phyloP scores from a whole-genome alignment of 2,113 vertebrate genomes.

The Melanostigma gelatinosum region DNA sequence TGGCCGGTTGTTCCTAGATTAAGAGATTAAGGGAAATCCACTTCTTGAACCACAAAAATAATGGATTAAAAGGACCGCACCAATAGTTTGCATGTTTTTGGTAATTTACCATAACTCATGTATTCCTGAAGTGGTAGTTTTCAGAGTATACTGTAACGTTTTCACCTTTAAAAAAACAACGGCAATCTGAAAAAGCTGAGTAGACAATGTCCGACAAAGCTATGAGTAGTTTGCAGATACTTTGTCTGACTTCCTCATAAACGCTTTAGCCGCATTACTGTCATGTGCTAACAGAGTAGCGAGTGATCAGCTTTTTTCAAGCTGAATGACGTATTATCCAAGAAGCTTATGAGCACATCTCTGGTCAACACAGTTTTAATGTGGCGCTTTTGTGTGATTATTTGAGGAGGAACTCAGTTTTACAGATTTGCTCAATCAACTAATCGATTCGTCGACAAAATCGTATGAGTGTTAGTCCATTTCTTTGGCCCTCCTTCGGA shows the following conservation, averaged over 20 bases:
- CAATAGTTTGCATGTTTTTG: neutral
- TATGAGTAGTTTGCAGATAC: neutral
- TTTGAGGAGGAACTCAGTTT: neutral
- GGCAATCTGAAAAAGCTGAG: neutral
- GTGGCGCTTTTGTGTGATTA: neutral
- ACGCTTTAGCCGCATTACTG: neutral
- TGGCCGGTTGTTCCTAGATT: neutral
- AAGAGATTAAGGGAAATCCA: neutral
- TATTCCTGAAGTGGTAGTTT: neutral
- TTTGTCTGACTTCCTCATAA: neutral
- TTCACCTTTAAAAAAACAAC: neutral
- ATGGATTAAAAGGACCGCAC: neutral
- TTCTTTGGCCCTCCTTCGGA: neutral
- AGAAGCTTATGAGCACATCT: neutral
- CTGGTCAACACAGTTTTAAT: neutral
- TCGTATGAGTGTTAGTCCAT: neutral
- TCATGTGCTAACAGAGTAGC: too few species aligned
- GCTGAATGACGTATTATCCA: neutral
- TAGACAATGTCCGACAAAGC: neutral
- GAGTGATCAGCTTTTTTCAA: neutral
- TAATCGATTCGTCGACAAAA: too few species aligned
- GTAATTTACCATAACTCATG: neutral
- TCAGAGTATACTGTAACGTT: neutral
- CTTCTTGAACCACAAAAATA: neutral
- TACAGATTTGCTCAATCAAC: neutral